Evolutionary conservation across 2,113 vertebrate genomes (phyloP).

Genomic region (Nesogale talazaci): DNA sequence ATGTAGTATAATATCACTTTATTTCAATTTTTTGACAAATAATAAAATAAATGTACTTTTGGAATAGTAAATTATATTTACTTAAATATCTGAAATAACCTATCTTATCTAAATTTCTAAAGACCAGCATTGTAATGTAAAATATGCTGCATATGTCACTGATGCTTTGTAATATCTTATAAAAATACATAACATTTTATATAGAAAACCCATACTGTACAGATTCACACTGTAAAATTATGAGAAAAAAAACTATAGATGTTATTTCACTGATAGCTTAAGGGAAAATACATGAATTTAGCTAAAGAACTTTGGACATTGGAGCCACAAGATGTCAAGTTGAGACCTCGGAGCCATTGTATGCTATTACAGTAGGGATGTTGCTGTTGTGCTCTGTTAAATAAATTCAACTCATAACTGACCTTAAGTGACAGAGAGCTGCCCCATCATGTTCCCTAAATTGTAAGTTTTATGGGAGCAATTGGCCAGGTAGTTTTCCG

Average conservation of each 20-base stretch:
- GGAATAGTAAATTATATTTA: background rate
- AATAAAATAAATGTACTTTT: background rate
- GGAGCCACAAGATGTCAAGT: no score
- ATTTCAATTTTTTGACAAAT: slow-evolving; percentile 6
- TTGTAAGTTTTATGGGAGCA: no score
- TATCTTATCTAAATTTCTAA: slow-evolving; percentile 23
- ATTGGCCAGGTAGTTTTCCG: no score
- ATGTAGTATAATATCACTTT: background rate
- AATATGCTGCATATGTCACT: background rate
- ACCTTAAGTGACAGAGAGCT: no score
- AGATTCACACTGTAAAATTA: background rate
- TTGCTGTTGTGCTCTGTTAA: no score
- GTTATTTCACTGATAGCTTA: background rate
- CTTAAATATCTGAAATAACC: background rate
- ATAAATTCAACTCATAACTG: no score
- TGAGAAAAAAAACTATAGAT: background rate
- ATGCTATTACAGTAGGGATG: no score
- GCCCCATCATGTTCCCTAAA: no score
- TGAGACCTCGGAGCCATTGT: no score
- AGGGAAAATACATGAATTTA: no score
- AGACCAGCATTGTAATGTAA: background rate
- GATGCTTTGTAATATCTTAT: background rate
- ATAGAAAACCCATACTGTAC: background rate
- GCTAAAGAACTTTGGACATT: no score
- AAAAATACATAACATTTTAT: background rate